These are phyloP conservation scores for Nannoperca obscura DNA, from an alignment of 2,797 vertebrate genomes.

Conservation along the genomic window DNA sequence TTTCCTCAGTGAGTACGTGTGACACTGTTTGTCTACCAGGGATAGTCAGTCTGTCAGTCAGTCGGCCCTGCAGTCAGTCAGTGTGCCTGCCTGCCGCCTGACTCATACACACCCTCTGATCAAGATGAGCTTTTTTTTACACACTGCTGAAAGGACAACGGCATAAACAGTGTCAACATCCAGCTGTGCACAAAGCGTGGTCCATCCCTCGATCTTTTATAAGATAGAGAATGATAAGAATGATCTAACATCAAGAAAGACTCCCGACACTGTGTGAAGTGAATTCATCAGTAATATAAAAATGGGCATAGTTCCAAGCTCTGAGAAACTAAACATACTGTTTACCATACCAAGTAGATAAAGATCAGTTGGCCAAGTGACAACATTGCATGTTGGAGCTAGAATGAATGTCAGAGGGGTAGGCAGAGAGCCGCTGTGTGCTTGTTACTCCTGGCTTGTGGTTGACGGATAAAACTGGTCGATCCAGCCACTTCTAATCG, in stretches of 20 bases:
- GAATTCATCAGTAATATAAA: not conserved
- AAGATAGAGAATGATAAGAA: not conserved
- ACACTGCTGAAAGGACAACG: slow-evolving; percentile 29
- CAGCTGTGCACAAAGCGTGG: not conserved
- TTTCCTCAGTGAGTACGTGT: slow-evolving; percentile 34
- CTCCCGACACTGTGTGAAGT: not conserved
- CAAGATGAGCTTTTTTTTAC: slow-evolving; percentile 9
- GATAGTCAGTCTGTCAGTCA: slow-evolving; percentile 33
- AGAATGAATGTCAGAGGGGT: slow-evolving; percentile 41
- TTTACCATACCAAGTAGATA: slow-evolving; percentile 6
- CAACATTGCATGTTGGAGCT: slow-evolving; percentile 20
- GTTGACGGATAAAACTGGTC: slow-evolving; percentile 77
- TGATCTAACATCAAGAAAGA: not conserved
- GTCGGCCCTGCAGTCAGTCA: slow-evolving; percentile 32
- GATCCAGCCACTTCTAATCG: slow-evolving; percentile 60
- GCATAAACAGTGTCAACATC: slow-evolving; percentile 20
- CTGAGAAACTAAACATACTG: not conserved
- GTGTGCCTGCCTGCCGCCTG: slow-evolving; percentile 37
- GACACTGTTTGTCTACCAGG: slow-evolving; percentile 62
- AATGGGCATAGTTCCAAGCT: not conserved
- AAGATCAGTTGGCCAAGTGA: slow-evolving; percentile 24
- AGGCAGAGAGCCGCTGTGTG: slow-evolving; percentile 38
- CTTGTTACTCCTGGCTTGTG: slow-evolving; percentile 50
- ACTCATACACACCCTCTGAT: slow-evolving; percentile 43
- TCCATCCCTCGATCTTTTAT: not conserved